A percentile compares a stretch with the other conserved stretches of the same genome.
These are phyloP conservation scores for Siphamia tubifer DNA, from an alignment of 2,113 vertebrate species.

Conservation along the genomic window DNA sequence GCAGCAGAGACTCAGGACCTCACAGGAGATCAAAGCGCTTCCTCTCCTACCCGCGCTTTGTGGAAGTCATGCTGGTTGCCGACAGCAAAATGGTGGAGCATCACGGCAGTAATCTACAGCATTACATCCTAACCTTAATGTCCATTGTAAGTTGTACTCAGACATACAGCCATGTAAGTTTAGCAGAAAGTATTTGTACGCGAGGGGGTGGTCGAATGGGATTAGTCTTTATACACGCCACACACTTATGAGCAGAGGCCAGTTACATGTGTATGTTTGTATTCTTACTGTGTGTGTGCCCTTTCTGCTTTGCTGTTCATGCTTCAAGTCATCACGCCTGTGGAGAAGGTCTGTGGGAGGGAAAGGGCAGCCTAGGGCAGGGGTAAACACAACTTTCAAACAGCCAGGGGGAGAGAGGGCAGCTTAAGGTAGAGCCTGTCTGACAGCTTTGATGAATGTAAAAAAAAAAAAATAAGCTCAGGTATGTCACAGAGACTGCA, in stretches of 20 bases:
- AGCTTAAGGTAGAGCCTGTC: slow-evolving; percentile 51
- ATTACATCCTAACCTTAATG: slow-evolving; percentile 97
- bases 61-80: slow-evolving; percentile 98
- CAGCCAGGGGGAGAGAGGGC: slow-evolving; percentile 33
- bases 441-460: slow-evolving; percentile 74
- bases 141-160: slow-evolving; percentile 91
- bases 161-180: too few relatives aligned
- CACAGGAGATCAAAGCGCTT: slow-evolving; percentile 93
- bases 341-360: slow-evolving; percentile 34
- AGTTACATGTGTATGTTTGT: not conserved
- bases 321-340: slow-evolving; percentile 3
- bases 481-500: slow-evolving; percentile 70
- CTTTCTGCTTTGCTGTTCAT: slow-evolving; percentile 15
- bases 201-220: not conserved
- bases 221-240: not conserved
- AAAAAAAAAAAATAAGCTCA: slow-evolving; percentile 66
- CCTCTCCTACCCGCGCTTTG: slow-evolving; percentile 96
- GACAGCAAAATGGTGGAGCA: slow-evolving; percentile 96
- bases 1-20: slow-evolving; percentile 78
- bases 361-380: slow-evolving; percentile 66
- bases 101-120: slow-evolving; percentile 94
- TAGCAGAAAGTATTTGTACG: not conserved
- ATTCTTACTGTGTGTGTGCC: slow-evolving; percentile 15
- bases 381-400: slow-evolving; percentile 65
- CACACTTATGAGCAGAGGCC: not conserved